These are phyloP conservation scores for Butastur rufipennis DNA, from an alignment of 2,113 vertebrate species.

Conservation along the genomic window DNA sequence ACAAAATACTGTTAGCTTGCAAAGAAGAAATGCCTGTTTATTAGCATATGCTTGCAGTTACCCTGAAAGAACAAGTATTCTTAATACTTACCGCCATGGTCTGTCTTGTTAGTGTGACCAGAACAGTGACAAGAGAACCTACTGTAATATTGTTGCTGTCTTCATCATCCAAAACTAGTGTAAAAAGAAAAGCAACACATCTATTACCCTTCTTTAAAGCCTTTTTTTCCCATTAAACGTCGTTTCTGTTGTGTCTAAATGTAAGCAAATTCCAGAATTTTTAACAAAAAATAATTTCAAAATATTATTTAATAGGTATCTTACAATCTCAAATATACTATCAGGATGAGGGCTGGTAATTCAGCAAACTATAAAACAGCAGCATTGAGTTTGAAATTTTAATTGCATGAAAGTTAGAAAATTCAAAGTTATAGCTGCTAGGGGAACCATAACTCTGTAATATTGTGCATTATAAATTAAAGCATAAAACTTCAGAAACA, in stretches of 20 bases:
- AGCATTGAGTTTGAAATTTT: conserved; percentile 20
- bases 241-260: not conserved
- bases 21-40: not conserved
- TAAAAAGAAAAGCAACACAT: not conserved
- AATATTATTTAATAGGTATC: not conserved
- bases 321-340: not conserved
- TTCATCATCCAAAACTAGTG: conserved; percentile 93
- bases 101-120: conserved; percentile 90
- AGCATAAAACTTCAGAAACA: conserved; percentile 30
- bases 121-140: conserved; percentile 94
- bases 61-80: not conserved
- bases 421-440: conserved; percentile 18
- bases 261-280: not conserved
- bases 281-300: not conserved
- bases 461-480: conserved; percentile 2
- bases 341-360: not conserved
- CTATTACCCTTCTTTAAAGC: not conserved
- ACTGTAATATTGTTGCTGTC: conserved; percentile 99
- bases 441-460: conserved; percentile 28
- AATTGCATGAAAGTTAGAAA: conserved; percentile 21
- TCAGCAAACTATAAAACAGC: not conserved
- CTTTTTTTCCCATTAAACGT: not conserved
- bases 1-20: not conserved
- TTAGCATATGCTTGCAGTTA: not conserved
- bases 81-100: conserved; percentile 88